Conservation (phyloP, 2,113 vertebrate species). For the Apteryx mantelli region DNA sequence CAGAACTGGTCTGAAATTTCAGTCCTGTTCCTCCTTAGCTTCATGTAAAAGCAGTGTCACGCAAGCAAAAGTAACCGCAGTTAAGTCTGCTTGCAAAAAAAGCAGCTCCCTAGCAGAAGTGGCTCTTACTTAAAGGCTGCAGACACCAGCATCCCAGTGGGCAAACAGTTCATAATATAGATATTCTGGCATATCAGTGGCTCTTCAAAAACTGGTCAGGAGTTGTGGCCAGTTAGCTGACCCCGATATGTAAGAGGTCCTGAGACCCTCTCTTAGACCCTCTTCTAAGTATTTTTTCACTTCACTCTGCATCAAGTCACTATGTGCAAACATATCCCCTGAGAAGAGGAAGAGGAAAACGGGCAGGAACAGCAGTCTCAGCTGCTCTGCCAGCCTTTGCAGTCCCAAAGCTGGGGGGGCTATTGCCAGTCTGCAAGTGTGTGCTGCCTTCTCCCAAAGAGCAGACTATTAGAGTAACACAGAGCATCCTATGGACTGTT, state of each 20-base stretch:
- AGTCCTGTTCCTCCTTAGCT: neutral
- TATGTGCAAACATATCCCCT: neutral
- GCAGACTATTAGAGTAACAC: neutral
- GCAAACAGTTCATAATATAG: neutral
- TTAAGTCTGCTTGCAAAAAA: neutral
- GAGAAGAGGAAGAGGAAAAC: neutral
- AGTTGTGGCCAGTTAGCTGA: neutral
- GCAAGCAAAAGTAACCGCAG: neutral
- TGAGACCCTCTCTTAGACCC: neutral
- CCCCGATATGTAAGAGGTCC: neutral
- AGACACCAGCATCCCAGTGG: neutral
- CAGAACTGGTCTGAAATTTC: neutral
- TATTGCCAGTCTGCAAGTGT: neutral
- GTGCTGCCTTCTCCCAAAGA: neutral
- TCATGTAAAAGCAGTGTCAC: neutral
- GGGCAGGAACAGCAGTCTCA: neutral
- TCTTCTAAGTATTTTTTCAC: neutral
- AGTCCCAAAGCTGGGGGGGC: neutral
- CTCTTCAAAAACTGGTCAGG: neutral
- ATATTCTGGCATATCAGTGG: neutral
- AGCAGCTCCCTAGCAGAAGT: neutral
- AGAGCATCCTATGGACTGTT: neutral
- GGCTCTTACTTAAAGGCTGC: constrained; percentile 11
- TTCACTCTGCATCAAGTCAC: neutral
- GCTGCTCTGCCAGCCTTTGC: neutral